Evolutionary conservation across 2,797 vertebrate genomes (phyloP).

Genomic region (Epinephelus malabaricus): DNA sequence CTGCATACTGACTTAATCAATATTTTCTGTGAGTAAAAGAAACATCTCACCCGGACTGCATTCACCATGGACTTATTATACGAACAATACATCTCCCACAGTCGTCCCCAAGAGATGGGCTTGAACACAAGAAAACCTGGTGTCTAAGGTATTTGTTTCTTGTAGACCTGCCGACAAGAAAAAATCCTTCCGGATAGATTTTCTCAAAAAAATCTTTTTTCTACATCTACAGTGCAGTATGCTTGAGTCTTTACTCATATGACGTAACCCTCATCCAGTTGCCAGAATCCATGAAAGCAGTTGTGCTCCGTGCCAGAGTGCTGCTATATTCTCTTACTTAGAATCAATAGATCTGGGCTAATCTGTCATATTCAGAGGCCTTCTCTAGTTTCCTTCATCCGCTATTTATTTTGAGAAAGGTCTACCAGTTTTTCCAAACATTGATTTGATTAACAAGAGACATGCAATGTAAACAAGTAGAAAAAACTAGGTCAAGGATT

Average conservation of each 20-base stretch:
- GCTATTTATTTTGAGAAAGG: slow-evolving; percentile 34
- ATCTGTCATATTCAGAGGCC: slow-evolving; percentile 32
- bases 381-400: slow-evolving; percentile 23
- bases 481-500: slow-evolving; percentile 81
- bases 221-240: slow-evolving; percentile 21
- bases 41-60: slow-evolving; percentile 24
- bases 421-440: slow-evolving; percentile 48
- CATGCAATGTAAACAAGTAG: slow-evolving; percentile 7
- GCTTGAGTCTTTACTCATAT: slow-evolving; percentile 20
- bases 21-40: slow-evolving; percentile 34
- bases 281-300: slow-evolving; percentile 52
- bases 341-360: slow-evolving; percentile 45
- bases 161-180: background rate
- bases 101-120: slow-evolving; percentile 26
- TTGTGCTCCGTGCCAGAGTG: slow-evolving; percentile 28
- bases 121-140: slow-evolving; percentile 9
- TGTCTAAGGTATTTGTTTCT: slow-evolving; percentile 28
- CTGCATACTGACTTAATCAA: slow-evolving; percentile 46
- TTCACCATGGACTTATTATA: slow-evolving; percentile 36
- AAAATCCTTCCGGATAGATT: slow-evolving; percentile 24
- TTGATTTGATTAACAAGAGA: slow-evolving; percentile 67
- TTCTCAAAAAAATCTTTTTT: slow-evolving; percentile 1
- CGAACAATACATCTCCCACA: slow-evolving; percentile 32
- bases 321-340: slow-evolving; percentile 22
- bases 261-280: slow-evolving; percentile 42